Conservation (phyloP, 2,888 invertebrate genomes). For the Keiferia lycopersicella region DNA sequence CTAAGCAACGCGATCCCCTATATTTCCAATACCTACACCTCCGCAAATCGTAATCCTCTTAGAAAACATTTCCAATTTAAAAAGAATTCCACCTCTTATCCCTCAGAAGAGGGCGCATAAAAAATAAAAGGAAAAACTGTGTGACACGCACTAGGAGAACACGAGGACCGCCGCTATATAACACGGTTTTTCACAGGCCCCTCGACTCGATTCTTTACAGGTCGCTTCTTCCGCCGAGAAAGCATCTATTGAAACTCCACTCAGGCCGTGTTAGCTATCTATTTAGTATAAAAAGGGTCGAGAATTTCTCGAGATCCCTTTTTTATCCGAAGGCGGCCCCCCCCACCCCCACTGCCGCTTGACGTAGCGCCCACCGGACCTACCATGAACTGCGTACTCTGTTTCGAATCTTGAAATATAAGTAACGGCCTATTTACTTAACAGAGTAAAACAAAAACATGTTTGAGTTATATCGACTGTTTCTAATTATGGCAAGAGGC, state of each 20-base stretch:
- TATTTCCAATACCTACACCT: conserved; percentile 69
- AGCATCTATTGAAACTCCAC: conserved; percentile 82
- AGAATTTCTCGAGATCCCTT: conserved; percentile 76
- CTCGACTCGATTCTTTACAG: conserved; percentile 76
- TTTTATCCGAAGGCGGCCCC: conserved; percentile 69
- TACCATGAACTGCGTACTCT: conserved; percentile 1
- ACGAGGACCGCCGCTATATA: conserved; percentile 50
- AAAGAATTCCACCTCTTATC: conserved; percentile 79
- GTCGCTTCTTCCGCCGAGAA: conserved; percentile 78
- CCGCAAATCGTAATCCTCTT: conserved; percentile 81
- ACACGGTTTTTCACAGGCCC: conserved; percentile 58
- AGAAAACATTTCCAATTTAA: conserved; percentile 82
- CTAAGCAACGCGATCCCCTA: conserved; percentile 62
- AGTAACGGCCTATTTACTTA: neutral
- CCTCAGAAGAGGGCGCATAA: conserved; percentile 77
- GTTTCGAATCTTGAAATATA: conserved; percentile 9
- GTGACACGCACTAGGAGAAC: conserved; percentile 60
- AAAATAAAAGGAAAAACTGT: conserved; percentile 78
- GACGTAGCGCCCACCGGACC: conserved; percentile 19
- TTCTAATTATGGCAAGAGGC: too few relatives aligned
- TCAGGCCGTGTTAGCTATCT: conserved; percentile 81
- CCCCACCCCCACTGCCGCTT: conserved; percentile 40
- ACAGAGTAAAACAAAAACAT: neutral
- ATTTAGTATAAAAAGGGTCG: conserved; percentile 82
- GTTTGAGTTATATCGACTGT: too few relatives aligned